Evolutionary conservation across 2,888 invertebrate genomes (phyloP).

Genomic region (Ctena decussata): DNA sequence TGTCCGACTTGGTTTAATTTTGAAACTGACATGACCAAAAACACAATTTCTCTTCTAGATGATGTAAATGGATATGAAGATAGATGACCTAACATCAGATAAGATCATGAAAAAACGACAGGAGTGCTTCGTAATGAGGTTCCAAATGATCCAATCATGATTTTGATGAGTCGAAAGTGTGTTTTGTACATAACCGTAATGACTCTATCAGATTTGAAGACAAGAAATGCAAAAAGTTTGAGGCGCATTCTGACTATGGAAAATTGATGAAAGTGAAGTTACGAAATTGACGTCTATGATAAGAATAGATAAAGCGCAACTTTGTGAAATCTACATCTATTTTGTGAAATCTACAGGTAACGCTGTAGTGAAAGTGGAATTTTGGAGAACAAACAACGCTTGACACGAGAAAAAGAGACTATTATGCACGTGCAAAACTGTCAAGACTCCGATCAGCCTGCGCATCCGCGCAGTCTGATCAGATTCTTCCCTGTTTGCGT

Average conservation of each 20-base stretch:
- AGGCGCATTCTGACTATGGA: neutral
- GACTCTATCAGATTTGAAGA: neutral
- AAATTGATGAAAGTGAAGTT: conserved; percentile 5
- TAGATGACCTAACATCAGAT: too few species aligned
- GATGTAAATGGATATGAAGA: too few species aligned
- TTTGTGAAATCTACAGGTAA: neutral
- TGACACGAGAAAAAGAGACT: too few species aligned
- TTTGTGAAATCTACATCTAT: neutral
- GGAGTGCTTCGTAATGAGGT: neutral
- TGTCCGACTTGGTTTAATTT: too few species aligned
- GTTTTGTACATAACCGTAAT: neutral
- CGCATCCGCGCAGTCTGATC: too few species aligned
- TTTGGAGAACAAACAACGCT: too few species aligned
- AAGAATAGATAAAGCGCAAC: neutral
- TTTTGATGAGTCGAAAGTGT: neutral
- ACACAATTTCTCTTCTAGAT: too few species aligned
- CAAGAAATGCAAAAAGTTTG: neutral
- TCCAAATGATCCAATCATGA: neutral
- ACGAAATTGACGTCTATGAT: neutral
- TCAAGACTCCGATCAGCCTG: too few species aligned
- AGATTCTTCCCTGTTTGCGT: too few species aligned
- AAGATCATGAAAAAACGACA: too few species aligned
- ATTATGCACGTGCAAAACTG: too few species aligned
- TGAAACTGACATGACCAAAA: too few species aligned
- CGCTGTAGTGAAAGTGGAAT: neutral